phyloP scores from a whole-genome alignment of 2,888 invertebrate genomes.

The Halictus quadricinctus region DNA sequence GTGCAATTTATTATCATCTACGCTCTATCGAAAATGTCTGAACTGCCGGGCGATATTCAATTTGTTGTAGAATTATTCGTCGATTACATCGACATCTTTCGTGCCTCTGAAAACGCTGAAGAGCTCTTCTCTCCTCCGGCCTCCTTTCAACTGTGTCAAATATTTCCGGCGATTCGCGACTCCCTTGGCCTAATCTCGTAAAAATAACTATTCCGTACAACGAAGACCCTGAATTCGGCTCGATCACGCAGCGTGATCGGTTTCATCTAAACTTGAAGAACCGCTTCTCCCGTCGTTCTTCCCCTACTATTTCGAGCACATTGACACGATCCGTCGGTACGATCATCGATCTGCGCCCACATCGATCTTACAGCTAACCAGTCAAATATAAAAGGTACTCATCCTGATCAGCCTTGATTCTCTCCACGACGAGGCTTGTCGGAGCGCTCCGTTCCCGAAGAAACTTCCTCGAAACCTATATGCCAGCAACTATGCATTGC shows the following conservation, averaged over 20 bases:
- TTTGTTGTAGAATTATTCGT: background rate
- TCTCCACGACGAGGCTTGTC: slow-evolving; percentile 33
- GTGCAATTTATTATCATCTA: background rate
- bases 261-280: background rate
- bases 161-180: background rate
- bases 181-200: background rate
- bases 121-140: background rate
- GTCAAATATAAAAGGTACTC: slow-evolving; percentile 61
- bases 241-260: background rate
- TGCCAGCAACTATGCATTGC: slow-evolving; percentile 21
- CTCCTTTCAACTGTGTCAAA: background rate
- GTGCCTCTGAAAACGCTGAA: background rate
- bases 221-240: background rate
- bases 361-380: slow-evolving; percentile 44
- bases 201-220: background rate
- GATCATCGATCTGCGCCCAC: slow-evolving; percentile 26
- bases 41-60: background rate
- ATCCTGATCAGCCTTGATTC: slow-evolving; percentile 56
- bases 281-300: background rate
- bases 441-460: slow-evolving; percentile 33
- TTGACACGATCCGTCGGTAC: background rate
- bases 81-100: background rate
- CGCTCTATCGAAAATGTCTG: background rate
- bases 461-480: slow-evolving; percentile 15
- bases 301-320: slow-evolving; percentile 44